Evolutionary conservation across 2,797 vertebrate species (phyloP), one percentile per base, ranked within the genome.

Genomic region (Gobio occitaniae): DNA sequence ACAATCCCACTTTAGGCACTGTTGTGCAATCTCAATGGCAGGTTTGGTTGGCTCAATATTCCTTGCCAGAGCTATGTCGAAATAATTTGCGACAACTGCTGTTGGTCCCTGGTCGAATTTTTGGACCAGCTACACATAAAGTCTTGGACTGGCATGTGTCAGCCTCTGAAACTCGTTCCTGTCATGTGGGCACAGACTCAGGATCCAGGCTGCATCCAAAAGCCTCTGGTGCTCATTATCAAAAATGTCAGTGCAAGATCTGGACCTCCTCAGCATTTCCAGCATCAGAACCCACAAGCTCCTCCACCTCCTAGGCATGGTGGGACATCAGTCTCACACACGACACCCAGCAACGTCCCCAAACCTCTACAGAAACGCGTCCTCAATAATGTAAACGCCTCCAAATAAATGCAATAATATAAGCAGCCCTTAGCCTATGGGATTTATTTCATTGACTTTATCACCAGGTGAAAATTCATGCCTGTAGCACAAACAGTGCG

Each of bases 401-500:
- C 11, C 17, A 80, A 80, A 68, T 36, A 66, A 66, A 36, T 66
- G 25, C 17, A 59, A 48, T 54, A 75, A 66, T 5, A 66, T 21
- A 32, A 66, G 41, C 6, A 19, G 10, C 3, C 11, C 44, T 32
- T 11, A 65, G 17, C 41, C 78, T 41, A n/a, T 68, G 44, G 12
- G 19, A 25, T 25, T 70, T 25, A 6, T 56, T 54, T 63, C 1
- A 69, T 50, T 36, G 0, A 10, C 29, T 66, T 12, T 36, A 66
- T 69, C 2, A 0, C 7, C 65, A 69, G 32, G 19, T 38, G 13
- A 25, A 80, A 80, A 80, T 50, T 21, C 61, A 66, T 48, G 78
- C 61, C 78, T 66, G 25, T 32, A 66, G 61, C 61, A 66, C 44
- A 79, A 79, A 79, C 78, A 79, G 59, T 50, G 17, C 0, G 4